Base-by-base conservation (phyloP, 2,888 invertebrate genomes). In the Leptogaster cylindrica region DNA sequence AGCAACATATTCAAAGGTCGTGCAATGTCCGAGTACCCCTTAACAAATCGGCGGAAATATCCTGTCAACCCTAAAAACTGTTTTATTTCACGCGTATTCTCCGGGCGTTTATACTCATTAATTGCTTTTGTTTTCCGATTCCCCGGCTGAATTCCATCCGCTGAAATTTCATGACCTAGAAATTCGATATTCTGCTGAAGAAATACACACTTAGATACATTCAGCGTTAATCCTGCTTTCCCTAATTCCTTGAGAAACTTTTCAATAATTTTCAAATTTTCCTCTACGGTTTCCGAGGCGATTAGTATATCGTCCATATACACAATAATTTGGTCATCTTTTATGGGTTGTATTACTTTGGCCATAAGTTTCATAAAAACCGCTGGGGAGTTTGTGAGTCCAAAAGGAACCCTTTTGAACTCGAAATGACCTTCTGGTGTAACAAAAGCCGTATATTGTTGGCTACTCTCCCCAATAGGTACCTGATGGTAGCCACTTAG, bases 371-470 rank as follows among this genome's bases (percentile, higher is more conserved):
- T 28, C 52, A 65, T 31, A 25, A 68, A 75, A 0, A 73, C 71
- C 0, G 74, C 71, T 1, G 75, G 74, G 0, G 73, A 73, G 33
- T 73, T 75, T 1, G 73, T 70, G 7, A 75, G 25, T 1, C 75
- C 75, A 52, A 75, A 75, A 0, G 74, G 73, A 71, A 76, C 72
- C 3, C 74, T 66, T 6, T 73, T 73, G 48, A 73, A 75, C 48
- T 75, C 73, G 16, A 70, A 76, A 39, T 75, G 74, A 0, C 74
- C 74, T 10, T 74, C 73, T 0, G 76, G 74, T 0, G 74, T 75
- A 1, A 75, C 72, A 52, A 75, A 75, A 0, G 70, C 69, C 1
- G 73, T 75, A 6, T 67, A 71, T 25, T 63, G 70, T 14, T 55
- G 66, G 44, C 31, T 44, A 6, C 44, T 33, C 0, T 46, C 39